These are phyloP conservation scores for Phrynocephalus versicolor DNA, from an alignment of 2,113 vertebrate species.

Conservation along the genomic window DNA sequence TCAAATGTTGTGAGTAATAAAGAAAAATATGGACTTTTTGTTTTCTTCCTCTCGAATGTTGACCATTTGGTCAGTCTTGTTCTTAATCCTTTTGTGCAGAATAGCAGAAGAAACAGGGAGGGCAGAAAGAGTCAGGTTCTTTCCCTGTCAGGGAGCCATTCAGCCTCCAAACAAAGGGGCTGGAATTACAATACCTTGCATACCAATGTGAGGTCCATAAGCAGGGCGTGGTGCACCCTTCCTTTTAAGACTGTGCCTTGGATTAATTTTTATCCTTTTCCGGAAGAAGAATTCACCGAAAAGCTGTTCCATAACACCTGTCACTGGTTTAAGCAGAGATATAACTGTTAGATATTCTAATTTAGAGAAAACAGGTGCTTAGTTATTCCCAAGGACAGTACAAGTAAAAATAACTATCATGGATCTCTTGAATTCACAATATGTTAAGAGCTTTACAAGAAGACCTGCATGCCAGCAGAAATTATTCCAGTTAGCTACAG, in stretches of 20 bases:
- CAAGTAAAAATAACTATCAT: not conserved
- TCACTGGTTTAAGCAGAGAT: not conserved
- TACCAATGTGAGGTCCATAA: not conserved
- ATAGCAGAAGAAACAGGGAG: not conserved
- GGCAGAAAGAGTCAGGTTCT: not conserved
- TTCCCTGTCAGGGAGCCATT: not conserved
- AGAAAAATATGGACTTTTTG: slow-evolving; percentile 41
- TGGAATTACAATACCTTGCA: not conserved
- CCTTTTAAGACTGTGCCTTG: not conserved
- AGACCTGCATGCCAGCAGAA: not conserved
- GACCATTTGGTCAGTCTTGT: not conserved
- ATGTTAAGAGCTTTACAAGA: not conserved
- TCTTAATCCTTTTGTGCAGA: not conserved
- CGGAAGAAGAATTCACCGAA: not conserved
- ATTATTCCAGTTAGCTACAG: not conserved
- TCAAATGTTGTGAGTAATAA: slow-evolving; percentile 52
- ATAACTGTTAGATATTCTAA: too few species aligned
- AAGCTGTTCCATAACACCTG: not conserved
- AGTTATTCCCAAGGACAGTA: not conserved
- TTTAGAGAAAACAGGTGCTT: not conserved
- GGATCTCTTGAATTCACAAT: not conserved
- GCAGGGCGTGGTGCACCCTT: not conserved
- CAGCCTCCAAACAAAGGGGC: not conserved
- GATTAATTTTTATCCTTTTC: not conserved
- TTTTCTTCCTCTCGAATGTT: not conserved